Conservation (phyloP, 2,888 invertebrate species). For the Tetropium fuscum region DNA sequence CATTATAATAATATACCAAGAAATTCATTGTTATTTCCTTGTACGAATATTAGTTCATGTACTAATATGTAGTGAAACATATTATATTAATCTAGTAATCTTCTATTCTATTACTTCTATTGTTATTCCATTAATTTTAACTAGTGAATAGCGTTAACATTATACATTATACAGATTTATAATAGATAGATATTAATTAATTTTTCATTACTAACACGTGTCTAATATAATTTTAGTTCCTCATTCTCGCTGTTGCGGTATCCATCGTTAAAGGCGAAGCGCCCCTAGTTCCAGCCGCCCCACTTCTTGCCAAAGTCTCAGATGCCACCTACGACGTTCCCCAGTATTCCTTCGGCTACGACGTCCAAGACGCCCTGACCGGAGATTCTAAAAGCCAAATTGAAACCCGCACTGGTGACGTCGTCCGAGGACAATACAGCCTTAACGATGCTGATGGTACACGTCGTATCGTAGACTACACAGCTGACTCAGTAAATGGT, state of each 20-base stretch:
- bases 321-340: slow-evolving; percentile 60
- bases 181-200: too few species aligned
- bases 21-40: too few species aligned
- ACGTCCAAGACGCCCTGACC: slow-evolving; percentile 70
- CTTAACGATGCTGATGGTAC: slow-evolving; percentile 73
- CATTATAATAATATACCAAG: too few species aligned
- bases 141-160: too few species aligned
- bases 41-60: too few species aligned
- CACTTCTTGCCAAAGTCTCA: slow-evolving; percentile 40
- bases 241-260: slow-evolving; percentile 49
- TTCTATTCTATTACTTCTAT: too few species aligned
- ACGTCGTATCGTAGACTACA: slow-evolving; percentile 73
- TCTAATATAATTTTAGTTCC: slow-evolving; percentile 53
- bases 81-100: too few species aligned
- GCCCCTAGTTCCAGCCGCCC: slow-evolving; percentile 55
- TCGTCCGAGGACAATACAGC: slow-evolving; percentile 72
- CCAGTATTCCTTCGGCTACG: slow-evolving; percentile 71
- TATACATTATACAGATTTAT: too few species aligned
- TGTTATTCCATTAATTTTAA: too few species aligned
- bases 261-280: slow-evolving; percentile 47
- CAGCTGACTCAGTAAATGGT: slow-evolving; percentile 69
- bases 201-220: too few species aligned
- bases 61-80: too few species aligned
- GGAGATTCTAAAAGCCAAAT: slow-evolving; percentile 73
- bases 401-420: slow-evolving; percentile 74